Conservation (phyloP, 30 jellyfish, hydroid and myxozoan genomes). For the Hydractinia echinata region DNA sequence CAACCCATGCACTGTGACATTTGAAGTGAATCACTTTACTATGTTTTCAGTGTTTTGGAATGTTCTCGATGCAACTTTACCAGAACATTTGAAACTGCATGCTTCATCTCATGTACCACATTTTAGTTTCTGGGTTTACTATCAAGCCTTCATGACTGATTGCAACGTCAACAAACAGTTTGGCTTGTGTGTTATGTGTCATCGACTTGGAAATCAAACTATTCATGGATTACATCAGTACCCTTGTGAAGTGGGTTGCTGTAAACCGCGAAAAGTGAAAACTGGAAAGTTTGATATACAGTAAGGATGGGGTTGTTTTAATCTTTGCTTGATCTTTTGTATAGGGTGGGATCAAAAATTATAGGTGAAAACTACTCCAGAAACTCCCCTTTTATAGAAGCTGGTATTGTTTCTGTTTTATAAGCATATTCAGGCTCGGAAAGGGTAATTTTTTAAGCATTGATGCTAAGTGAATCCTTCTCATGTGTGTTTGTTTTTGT, state of each 20-base stretch:
- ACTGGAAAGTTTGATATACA: conserved; percentile 65
- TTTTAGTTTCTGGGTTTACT: conserved; percentile 57
- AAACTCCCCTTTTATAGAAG: no score
- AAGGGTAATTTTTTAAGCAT: no score
- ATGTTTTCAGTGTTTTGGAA: conserved; percentile 64
- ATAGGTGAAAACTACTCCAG: no score
- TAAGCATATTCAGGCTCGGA: no score
- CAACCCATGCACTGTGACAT: conserved; percentile 41
- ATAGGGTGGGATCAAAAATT: neutral
- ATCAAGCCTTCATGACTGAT: conserved; percentile 87
- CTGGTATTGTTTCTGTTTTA: no score
- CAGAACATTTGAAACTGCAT: conserved; percentile 32
- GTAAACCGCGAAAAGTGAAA: conserved; percentile 55
- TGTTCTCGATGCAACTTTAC: conserved; percentile 32
- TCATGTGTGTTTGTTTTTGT: no score
- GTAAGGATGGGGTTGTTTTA: conserved; percentile 24
- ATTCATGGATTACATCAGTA: conserved; percentile 46
- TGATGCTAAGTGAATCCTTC: no score
- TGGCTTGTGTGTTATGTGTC: conserved; percentile 73
- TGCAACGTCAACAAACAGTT: conserved; percentile 61
- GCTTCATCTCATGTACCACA: conserved; percentile 35
- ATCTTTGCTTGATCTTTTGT: neutral
- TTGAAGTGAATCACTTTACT: conserved; percentile 68
- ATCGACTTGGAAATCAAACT: conserved; percentile 54
- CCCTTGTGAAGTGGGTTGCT: conserved; percentile 67